Evolutionary conservation across 2,113 vertebrate genomes (phyloP).

Genomic region (Solea solea): DNA sequence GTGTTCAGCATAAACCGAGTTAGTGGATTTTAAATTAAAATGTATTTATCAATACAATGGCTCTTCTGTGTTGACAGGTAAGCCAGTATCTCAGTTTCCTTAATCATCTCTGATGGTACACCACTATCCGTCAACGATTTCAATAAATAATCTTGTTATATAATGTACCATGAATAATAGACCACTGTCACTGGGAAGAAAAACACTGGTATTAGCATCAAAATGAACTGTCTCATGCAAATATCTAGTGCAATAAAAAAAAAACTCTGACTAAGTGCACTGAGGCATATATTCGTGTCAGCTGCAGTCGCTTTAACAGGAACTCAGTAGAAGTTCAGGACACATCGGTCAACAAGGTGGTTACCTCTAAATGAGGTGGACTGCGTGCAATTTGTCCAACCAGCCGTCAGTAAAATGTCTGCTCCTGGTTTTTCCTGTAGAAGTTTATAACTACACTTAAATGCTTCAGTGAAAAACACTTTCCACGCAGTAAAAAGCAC

Average conservation of each 20-base stretch:
- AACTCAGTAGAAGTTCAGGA: constrained; percentile 13
- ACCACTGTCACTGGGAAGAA: too few species aligned
- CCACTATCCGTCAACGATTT: too few species aligned
- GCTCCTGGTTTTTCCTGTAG: constrained; percentile 34
- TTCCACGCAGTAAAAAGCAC: neutral
- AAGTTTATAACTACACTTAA: constrained; percentile 30
- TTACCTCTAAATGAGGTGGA: constrained; percentile 47
- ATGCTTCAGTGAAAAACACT: constrained; percentile 24
- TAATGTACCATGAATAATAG: too few species aligned
- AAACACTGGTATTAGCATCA: too few species aligned
- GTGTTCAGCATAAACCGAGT: too few species aligned
- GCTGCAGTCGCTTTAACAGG: constrained; percentile 29
- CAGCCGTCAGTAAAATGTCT: constrained; percentile 47
- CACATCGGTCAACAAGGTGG: constrained; percentile 33
- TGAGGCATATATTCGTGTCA: constrained; percentile 28
- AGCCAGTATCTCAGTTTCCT: too few species aligned
- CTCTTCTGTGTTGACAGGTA: too few species aligned
- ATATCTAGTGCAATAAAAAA: neutral
- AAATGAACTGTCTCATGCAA: too few species aligned
- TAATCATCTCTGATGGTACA: too few species aligned
- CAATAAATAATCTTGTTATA: too few species aligned
- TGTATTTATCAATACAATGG: too few species aligned
- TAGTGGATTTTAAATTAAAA: too few species aligned
- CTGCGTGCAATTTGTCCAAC: constrained; percentile 51
- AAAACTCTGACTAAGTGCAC: constrained; percentile 11